Evolutionary conservation across 2,797 vertebrate species (phyloP), one percentile per base, ranked within the genome.

Genomic region (Triplophysa yarkandensis): DNA sequence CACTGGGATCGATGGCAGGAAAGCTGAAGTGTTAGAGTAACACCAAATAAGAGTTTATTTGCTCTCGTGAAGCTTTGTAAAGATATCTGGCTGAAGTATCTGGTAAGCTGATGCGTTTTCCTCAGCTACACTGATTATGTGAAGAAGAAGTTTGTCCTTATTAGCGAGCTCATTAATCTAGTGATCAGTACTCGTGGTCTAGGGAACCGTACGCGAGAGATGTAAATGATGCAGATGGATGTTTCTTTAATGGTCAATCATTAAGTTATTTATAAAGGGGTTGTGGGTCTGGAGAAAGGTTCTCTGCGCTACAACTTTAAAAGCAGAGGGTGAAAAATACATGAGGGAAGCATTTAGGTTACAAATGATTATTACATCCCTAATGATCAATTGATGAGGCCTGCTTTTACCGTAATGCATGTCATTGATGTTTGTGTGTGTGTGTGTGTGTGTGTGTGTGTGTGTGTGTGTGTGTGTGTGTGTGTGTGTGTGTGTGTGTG

Each of bases 231-330:
- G 73, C 69, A 81, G 23, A 19, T 14, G 55, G 52, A 79, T 81
- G 74, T 81, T 81, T 78, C 65, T 81, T 82, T 82, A 81, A 81
- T 82, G 78, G 48, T 80, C 60, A 72, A 72, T 84, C 63, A 76
- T 82, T 82, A 80, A 77, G 71, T 81, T 80, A 76, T 68, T 82
- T 75, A 78, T 77, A 34, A 62, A 70, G 28, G 55, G 50, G 57
- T 67, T 78, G 65, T 57, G 61, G 68, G 78, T 72, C 69, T 74
- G 68, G 48, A 68, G 68, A 76, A 76, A 81, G 72, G 68, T 78
- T 72, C 54, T 71, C 68, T 70, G 75, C 65, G 68, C 77, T 83
- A 80, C 71, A 52, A 74, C 75, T 70, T 77, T 70, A 80, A 80
- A 82, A 76, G 65, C 54, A 78, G 64, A 6, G 32, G 52, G 48